Conservation (phyloP, 2,888 invertebrate species). For the Cistogaster globosa region DNA sequence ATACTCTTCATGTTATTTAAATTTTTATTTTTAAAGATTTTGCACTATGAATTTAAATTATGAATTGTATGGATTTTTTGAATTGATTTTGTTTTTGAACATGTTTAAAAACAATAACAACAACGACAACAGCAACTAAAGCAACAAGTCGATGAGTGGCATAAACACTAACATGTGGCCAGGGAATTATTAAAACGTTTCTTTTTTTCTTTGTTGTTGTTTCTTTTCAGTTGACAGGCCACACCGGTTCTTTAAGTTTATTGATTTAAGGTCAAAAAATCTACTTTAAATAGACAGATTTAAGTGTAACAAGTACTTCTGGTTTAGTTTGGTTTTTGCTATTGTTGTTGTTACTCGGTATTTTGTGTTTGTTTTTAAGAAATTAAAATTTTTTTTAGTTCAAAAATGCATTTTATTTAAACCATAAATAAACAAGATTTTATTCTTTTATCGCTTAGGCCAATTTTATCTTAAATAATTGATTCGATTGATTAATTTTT, state of each 20-base stretch:
- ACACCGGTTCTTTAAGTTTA: slow-evolving; percentile 62
- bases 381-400: background rate
- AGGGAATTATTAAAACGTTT: background rate
- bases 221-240: slow-evolving; percentile 32
- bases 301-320: slow-evolving; percentile 61
- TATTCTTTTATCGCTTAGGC: background rate
- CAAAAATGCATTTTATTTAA: no score
- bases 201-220: background rate
- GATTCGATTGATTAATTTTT: background rate
- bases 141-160: background rate
- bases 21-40: background rate
- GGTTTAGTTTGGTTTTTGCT: slow-evolving; percentile 36
- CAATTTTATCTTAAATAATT: slow-evolving; percentile 5
- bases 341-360: background rate
- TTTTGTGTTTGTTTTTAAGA: slow-evolving; percentile 7
- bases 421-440: background rate
- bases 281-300: slow-evolving; percentile 32
- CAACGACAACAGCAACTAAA: background rate
- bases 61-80: background rate
- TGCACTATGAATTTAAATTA: background rate
- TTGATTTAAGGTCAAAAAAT: slow-evolving; percentile 55
- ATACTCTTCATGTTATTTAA: background rate
- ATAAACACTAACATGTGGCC: background rate
- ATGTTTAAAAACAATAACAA: slow-evolving; percentile 2
- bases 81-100: background rate